phyloP scores from a whole-genome alignment of 2,888 invertebrate species.

The Brenthis hecate region DNA sequence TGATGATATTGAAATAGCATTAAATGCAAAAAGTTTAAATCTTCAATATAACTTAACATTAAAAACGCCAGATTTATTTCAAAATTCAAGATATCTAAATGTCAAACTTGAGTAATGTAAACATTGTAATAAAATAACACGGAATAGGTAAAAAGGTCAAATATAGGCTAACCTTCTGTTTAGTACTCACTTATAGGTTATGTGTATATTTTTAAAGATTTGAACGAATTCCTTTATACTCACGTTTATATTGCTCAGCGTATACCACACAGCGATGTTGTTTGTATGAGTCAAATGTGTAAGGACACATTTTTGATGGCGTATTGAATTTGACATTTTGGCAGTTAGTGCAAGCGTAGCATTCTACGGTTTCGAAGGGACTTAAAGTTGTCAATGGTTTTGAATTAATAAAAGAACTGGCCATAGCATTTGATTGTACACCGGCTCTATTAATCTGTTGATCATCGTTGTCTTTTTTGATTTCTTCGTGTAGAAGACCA shows the following conservation, averaged over 20 bases:
- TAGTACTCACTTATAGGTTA: no score
- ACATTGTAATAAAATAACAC: no score
- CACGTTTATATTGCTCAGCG: conserved; percentile 59
- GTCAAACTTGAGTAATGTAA: no score
- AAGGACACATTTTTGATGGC: conserved; percentile 54
- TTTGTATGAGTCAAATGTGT: conserved; percentile 47
- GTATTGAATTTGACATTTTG: conserved; percentile 47
- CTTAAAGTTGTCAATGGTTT: conserved; percentile 20
- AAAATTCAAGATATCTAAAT: no score
- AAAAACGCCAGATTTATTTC: no score
- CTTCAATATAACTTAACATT: no score
- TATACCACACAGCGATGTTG: conserved; percentile 59
- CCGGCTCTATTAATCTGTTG: neutral
- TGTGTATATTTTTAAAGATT: no score
- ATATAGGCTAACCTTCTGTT: no score
- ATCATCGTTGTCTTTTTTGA: neutral
- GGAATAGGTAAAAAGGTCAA: no score
- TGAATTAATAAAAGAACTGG: neutral
- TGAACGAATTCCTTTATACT: conserved; percentile 41
- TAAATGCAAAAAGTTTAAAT: no score
- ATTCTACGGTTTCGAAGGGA: conserved; percentile 42
- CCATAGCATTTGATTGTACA: neutral
- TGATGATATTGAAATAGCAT: no score
- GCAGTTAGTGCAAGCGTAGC: conserved; percentile 62
- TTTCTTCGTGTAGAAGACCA: neutral